Evolutionary conservation across 2,888 invertebrate species (phyloP).

Genomic region (Lamellibrachia columna): DNA sequence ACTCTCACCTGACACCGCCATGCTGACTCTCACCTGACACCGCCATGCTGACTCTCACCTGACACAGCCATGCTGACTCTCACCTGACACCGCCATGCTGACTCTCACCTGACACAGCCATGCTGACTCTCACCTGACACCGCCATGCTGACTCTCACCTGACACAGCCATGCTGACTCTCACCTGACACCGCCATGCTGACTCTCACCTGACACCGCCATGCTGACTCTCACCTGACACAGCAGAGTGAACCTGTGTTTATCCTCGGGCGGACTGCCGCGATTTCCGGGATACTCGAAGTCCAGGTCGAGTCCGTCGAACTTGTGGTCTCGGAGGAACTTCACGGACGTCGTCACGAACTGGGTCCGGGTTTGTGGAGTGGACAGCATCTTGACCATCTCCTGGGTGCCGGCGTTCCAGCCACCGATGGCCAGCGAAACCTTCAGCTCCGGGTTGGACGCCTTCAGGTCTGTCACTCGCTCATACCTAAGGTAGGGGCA

Average conservation of each 20-base stretch:
- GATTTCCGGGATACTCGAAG: constrained; percentile 24
- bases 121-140: too few species aligned
- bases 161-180: too few species aligned
- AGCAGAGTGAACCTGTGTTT: constrained; percentile 23
- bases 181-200: too few species aligned
- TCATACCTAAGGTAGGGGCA: constrained; percentile 43
- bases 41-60: too few species aligned
- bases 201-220: background rate
- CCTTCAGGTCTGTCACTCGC: constrained; percentile 46
- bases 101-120: too few species aligned
- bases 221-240: background rate
- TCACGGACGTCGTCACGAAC: constrained; percentile 38
- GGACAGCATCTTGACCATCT: constrained; percentile 38
- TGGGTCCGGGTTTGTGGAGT: constrained; percentile 34
- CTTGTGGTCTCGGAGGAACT: constrained; percentile 13
- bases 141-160: too few species aligned
- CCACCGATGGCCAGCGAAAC: constrained; percentile 55
- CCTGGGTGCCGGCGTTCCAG: constrained; percentile 52
- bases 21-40: too few species aligned
- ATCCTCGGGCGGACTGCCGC: constrained; percentile 13
- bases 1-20: too few species aligned
- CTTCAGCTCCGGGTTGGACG: constrained; percentile 46
- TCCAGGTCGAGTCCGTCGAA: constrained; percentile 23
- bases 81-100: too few species aligned
- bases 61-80: too few species aligned